phyloP scores from a whole-genome alignment of 2,797 vertebrate genomes.

The Aldrovandia affinis region DNA sequence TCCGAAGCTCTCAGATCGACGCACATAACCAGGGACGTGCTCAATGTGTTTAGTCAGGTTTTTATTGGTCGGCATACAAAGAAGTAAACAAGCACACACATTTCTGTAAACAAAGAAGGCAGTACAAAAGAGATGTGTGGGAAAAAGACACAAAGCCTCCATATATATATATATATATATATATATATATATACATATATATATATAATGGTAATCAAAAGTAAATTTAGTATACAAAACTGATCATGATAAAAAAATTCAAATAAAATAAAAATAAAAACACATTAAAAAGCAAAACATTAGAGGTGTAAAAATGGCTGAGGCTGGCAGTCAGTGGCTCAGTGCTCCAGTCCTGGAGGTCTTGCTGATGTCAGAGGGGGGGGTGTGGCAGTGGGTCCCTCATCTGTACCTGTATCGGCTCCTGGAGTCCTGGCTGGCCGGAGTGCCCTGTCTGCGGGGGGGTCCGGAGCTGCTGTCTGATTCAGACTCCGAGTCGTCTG shows the following conservation, averaged over 20 bases:
- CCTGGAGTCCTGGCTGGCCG: constrained; percentile 69
- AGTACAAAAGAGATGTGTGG: constrained; percentile 38
- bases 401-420: constrained; percentile 84
- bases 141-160: constrained; percentile 46
- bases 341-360: constrained; percentile 55
- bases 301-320: background rate
- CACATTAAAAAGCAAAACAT: constrained; percentile 25
- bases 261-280: constrained; percentile 40
- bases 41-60: constrained; percentile 67
- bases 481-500: constrained; percentile 72
- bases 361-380: constrained; percentile 41
- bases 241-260: constrained; percentile 35
- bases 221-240: constrained; percentile 34
- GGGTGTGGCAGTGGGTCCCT: constrained; percentile 51
- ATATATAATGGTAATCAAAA: constrained; percentile 48
- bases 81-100: constrained; percentile 15
- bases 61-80: constrained; percentile 61
- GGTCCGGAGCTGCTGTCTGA: constrained; percentile 64
- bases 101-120: constrained; percentile 28
- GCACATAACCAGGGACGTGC: constrained; percentile 67
- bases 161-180: constrained; percentile 41
- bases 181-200: constrained; percentile 46
- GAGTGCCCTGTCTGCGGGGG: constrained; percentile 66
- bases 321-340: constrained; percentile 43
- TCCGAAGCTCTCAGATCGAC: constrained; percentile 41